phyloP scores from a whole-genome alignment of 2,888 invertebrate genomes.

The Macrosiphum euphorbiae region DNA sequence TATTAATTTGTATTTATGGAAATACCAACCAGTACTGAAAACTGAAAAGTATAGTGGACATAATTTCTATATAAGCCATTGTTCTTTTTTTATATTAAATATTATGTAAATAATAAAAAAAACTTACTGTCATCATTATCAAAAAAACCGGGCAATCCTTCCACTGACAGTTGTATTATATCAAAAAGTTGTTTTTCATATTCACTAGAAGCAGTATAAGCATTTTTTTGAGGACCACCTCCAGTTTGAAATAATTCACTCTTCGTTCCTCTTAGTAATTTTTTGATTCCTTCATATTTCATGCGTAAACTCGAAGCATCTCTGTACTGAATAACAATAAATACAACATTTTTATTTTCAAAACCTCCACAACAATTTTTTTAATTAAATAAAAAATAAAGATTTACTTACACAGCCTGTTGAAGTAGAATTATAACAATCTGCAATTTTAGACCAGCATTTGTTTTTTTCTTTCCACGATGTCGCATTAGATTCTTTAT shows the following conservation, averaged over 20 bases:
- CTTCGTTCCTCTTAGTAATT: background rate
- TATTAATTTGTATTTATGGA: background rate
- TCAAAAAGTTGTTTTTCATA: conserved; percentile 15
- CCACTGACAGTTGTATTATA: conserved; percentile 11
- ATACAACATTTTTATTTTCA: background rate
- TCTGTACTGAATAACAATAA: background rate
- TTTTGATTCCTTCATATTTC: conserved; percentile 4
- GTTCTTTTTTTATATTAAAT: background rate
- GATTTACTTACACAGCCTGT: background rate
- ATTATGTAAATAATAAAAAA: conserved; percentile 9
- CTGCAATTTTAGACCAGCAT: background rate
- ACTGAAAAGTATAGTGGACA: too few relatives aligned
- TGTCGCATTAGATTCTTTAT: background rate
- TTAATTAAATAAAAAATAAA: background rate
- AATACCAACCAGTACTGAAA: background rate
- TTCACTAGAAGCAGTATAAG: background rate
- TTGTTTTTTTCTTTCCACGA: conserved; percentile 13
- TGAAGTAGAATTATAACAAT: background rate
- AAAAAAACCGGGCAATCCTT: conserved; percentile 3
- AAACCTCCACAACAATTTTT: background rate
- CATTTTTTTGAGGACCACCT: conserved; percentile 4
- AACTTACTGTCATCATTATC: background rate
- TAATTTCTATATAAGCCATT: too few relatives aligned
- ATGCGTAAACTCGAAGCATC: conserved; percentile 8
- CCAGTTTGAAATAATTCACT: conserved; percentile 11